Conservation (phyloP, 2,888 invertebrate genomes). For the Dendrolimus houi region DNA sequence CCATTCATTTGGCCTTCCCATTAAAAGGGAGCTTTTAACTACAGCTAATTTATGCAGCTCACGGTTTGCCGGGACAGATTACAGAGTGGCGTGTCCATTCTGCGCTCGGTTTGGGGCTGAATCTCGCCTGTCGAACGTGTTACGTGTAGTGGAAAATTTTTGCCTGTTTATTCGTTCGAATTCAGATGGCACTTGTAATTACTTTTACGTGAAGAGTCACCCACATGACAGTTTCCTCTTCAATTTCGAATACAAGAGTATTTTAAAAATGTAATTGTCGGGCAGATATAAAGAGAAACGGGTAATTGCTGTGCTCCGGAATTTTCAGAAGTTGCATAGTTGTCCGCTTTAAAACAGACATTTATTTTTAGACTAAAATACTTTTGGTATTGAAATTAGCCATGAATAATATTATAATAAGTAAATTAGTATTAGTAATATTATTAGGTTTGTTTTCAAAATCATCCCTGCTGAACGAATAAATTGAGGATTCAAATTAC, state of each 20-base stretch:
- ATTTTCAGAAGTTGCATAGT: neutral
- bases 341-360: no score
- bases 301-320: neutral
- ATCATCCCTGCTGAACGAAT: no score
- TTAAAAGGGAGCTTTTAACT: slow-evolving; percentile 71
- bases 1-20: slow-evolving; percentile 67
- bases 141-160: slow-evolving; percentile 41
- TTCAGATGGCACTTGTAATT: slow-evolving; percentile 6
- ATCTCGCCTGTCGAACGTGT: slow-evolving; percentile 50
- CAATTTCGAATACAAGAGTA: neutral
- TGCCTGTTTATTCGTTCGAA: slow-evolving; percentile 41
- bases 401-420: no score
- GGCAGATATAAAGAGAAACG: neutral
- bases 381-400: no score
- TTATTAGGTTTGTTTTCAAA: no score
- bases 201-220: neutral
- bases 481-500: no score
- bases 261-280: neutral
- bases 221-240: neutral
- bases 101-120: slow-evolving; percentile 36
- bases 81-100: slow-evolving; percentile 57
- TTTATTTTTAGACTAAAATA: no score
- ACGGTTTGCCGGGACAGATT: slow-evolving; percentile 66
- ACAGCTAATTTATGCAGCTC: slow-evolving; percentile 68
- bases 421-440: no score